Evolutionary conservation across 2,113 vertebrate genomes (phyloP), one percentile per base, ranked within the genome.

Genomic region (Sapayoa aenigma): DNA sequence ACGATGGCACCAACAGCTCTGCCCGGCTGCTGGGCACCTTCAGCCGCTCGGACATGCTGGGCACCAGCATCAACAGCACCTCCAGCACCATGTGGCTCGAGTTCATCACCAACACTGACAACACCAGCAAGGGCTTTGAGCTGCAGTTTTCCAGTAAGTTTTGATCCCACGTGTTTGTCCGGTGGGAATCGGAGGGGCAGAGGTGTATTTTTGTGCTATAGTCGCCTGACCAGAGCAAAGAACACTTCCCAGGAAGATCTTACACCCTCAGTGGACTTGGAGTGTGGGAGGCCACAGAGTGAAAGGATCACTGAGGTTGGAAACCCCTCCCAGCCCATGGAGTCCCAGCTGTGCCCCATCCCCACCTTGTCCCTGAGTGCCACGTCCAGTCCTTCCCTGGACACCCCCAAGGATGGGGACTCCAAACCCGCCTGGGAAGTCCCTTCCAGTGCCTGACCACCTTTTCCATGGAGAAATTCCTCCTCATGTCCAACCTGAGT

Each of bases 31-130:
- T 99, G 95, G 99, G 99, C 53, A 94, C 98, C 87, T 99, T 99
- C 91, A 99, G 98, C 80, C 98, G 75, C 86, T 98, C 96, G 0
- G 99, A 99, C 75, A 97, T 99, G 98, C 95, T 99, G 56, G 98
- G 99, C 68, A 95, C 98, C 76, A 98, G 97, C 50, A 96, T 99
- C 73, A 99, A 99, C 98, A 99, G 99, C 97, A 99, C 99, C 8
- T 99, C 99, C 96, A 99, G 99, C 97, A 98, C 98, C 87, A 98
- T 99, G 98, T 99, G 99, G 99, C 97, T 99, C 6, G 99, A 99
- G 93, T 99, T 99, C 88, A 98, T 99, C 97, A 98, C 98, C 10
- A 98, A 99, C 82, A 77, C 97, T 0, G 98, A 99, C 55, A 99
- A 99, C 96, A 99, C 98, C 66, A 99, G 99, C 88, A 98, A 99